Percentiles rank a stretch among this genome's conserved stretches.
Conservation (phyloP, 2,113 vertebrate species). For the Galemys pyrenaicus region DNA sequence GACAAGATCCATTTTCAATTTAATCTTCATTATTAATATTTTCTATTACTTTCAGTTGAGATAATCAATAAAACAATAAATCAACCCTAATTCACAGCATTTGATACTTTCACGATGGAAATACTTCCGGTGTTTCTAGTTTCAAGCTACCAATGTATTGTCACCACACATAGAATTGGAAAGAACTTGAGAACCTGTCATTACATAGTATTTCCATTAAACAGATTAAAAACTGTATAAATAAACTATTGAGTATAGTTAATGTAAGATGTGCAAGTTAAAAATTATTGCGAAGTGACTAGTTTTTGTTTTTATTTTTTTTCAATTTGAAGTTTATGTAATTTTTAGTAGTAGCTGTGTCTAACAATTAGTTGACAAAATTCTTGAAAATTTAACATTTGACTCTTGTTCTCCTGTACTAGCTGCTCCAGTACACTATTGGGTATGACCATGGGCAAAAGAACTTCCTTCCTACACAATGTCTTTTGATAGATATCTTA, state of each 20-base stretch:
- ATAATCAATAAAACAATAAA: not conserved
- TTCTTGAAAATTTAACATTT: not conserved
- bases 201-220: not conserved
- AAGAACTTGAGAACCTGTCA: not conserved
- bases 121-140: not conserved
- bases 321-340: not conserved
- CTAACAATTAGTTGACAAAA: conserved; percentile 5
- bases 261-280: not conserved
- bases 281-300: not conserved
- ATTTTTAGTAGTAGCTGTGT: not conserved
- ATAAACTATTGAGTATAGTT: not conserved
- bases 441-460: not conserved
- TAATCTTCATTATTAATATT: conserved; percentile 36
- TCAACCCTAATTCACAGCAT: not conserved
- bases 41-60: not conserved
- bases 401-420: not conserved
- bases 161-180: not conserved
- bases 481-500: not conserved
- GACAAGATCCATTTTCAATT: not conserved
- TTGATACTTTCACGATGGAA: not conserved
- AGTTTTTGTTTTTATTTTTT: not conserved
- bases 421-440: not conserved
- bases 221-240: not conserved
- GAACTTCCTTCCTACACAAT: not conserved
- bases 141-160: not conserved